Percentiles rank a stretch among this genome's conserved stretches.
Evolutionary conservation across 1,140 invertebrate species (phyloP).

Genomic region (Macrotrachela quadricornifera): DNA sequence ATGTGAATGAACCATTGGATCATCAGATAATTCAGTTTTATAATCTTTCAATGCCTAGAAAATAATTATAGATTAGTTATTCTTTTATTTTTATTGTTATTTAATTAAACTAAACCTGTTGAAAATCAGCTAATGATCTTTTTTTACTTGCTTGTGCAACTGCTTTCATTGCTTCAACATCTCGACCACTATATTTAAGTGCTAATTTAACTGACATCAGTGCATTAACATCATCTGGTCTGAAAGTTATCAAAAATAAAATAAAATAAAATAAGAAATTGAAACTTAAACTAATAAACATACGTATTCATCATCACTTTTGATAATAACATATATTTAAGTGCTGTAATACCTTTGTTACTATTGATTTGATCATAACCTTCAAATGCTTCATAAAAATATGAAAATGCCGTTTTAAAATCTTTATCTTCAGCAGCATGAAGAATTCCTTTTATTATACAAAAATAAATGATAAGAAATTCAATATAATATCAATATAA

Average conservation of each 20-base stretch:
- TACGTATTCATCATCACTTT: constrained; percentile 86
- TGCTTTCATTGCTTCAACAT: constrained; percentile 90
- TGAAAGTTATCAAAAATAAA: constrained; percentile 17
- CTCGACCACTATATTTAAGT: constrained; percentile 75
- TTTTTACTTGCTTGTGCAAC: constrained; percentile 86
- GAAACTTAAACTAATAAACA: constrained; percentile 11
- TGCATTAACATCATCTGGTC: constrained; percentile 77
- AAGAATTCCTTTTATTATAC: constrained; percentile 39
- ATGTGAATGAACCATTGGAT: constrained; percentile 84
- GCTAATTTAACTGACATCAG: constrained; percentile 88
- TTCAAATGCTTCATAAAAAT: constrained; percentile 99
- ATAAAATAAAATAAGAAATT: neutral
- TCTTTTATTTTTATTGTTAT: too few relatives aligned
- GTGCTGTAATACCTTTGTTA: constrained; percentile 63
- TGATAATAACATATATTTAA: constrained; percentile 96
- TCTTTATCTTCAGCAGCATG: constrained; percentile 97
- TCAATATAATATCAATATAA: too few relatives aligned
- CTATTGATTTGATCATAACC: constrained; percentile 69
- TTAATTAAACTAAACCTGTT: too few relatives aligned
- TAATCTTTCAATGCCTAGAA: constrained; percentile 31
- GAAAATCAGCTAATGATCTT: constrained; percentile 82
- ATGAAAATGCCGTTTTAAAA: constrained; percentile 98
- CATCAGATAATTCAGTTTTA: constrained; percentile 70
- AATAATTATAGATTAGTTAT: neutral
- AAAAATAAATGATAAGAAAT: too few relatives aligned